Percentiles rank a stretch among this genome's conserved stretches.
Evolutionary conservation across 2,113 vertebrate species (phyloP).

Genomic region (Todiramphus chloris): DNA sequence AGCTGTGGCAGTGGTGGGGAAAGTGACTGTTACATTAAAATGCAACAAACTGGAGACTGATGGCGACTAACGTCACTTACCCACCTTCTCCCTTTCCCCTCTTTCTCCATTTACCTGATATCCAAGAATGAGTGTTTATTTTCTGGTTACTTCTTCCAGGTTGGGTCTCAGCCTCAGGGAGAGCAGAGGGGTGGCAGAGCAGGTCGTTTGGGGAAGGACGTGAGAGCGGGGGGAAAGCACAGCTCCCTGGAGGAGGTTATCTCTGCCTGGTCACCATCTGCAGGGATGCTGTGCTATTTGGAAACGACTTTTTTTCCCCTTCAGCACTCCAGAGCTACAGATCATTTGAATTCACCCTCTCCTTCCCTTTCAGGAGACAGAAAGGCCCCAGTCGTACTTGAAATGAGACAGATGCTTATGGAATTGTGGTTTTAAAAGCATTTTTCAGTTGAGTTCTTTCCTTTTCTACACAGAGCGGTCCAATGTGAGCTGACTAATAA

Average conservation of each 20-base stretch:
- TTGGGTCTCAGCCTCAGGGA: not conserved
- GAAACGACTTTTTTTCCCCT: slow-evolving; percentile 30
- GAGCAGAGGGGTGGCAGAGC: not conserved
- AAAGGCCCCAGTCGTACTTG: slow-evolving; percentile 57
- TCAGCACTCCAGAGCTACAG: slow-evolving; percentile 40
- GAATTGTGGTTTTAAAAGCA: slow-evolving; percentile 64
- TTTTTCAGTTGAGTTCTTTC: slow-evolving; percentile 68
- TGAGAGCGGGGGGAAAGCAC: not conserved
- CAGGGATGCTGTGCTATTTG: slow-evolving; percentile 9
- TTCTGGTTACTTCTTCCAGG: not conserved
- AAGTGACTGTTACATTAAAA: not conserved
- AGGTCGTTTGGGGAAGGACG: not conserved
- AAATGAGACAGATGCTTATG: slow-evolving; percentile 70
- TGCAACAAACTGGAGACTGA: not conserved
- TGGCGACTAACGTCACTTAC: not conserved
- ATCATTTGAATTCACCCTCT: slow-evolving; percentile 65
- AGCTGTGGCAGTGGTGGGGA: accelerated
- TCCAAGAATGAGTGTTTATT: not conserved
- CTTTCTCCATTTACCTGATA: not conserved
- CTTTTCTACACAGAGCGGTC: slow-evolving; percentile 46
- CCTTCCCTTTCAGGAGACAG: slow-evolving; percentile 53
- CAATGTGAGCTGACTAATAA: slow-evolving; percentile 72
- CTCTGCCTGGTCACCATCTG: slow-evolving; percentile 17
- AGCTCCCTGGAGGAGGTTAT: slow-evolving; percentile 4
- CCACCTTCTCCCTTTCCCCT: not conserved